Conservation (phyloP, 2,113 vertebrate species). For the Zosterops lateralis region DNA sequence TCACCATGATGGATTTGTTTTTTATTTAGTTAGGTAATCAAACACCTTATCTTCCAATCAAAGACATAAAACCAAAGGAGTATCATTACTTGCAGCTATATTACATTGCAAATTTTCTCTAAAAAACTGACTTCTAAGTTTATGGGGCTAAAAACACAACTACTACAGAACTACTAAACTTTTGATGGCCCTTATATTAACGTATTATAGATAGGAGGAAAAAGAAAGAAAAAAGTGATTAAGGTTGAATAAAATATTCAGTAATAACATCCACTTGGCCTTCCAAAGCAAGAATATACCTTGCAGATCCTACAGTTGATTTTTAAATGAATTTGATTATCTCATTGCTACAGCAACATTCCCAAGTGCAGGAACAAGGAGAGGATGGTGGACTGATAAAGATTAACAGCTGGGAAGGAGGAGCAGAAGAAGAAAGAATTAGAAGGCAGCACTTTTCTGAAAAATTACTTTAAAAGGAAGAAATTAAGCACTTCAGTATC, state of each 20-base stretch:
- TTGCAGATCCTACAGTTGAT: not conserved
- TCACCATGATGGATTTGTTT: not conserved
- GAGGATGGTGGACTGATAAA: not conserved
- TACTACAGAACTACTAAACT: not conserved
- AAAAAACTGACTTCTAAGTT: not conserved
- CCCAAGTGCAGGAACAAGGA: not conserved
- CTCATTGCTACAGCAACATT: not conserved
- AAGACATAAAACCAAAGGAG: not conserved
- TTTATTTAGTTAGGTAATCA: not conserved
- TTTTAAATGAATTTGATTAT: not conserved
- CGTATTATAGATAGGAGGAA: not conserved
- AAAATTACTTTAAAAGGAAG: not conserved
- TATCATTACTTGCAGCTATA: not conserved
- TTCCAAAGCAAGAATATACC: not conserved
- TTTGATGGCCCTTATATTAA: not conserved
- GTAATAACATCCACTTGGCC: not conserved
- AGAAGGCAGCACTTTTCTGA: not conserved
- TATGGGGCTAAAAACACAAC: not conserved
- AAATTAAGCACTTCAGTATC: not conserved
- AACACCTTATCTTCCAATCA: not conserved
- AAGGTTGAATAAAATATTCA: not conserved
- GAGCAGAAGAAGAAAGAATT: not conserved
- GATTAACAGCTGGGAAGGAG: not conserved
- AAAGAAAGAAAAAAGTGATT: not conserved
- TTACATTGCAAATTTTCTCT: not conserved